These are phyloP conservation scores for Clarias magur DNA, from an alignment of 2,113 vertebrate genomes.

Conservation along the genomic window DNA sequence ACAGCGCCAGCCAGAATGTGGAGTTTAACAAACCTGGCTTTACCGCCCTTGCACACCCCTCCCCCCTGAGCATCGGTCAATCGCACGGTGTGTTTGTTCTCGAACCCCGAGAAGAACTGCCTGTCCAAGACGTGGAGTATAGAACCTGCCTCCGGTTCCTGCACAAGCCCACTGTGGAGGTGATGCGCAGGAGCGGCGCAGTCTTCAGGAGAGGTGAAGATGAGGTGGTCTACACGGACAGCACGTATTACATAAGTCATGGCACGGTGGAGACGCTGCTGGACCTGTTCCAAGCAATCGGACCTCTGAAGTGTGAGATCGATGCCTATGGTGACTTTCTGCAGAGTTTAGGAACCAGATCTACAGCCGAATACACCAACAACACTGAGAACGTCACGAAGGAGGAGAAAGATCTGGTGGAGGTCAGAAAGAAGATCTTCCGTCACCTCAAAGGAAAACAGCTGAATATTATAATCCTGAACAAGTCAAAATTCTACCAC, in stretches of 20 bases:
- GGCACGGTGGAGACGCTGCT: slow-evolving; percentile 71
- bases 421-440: slow-evolving; percentile 80
- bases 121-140: slow-evolving; percentile 70
- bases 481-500: slow-evolving; percentile 94
- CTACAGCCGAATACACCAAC: slow-evolving; percentile 76
- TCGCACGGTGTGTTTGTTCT: slow-evolving; percentile 92
- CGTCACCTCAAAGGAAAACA: slow-evolving; percentile 77
- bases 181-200: slow-evolving; percentile 76
- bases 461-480: slow-evolving; percentile 84
- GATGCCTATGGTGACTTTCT: slow-evolving; percentile 96
- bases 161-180: slow-evolving; percentile 84
- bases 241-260: slow-evolving; percentile 85
- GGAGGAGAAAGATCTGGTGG: slow-evolving; percentile 68
- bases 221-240: slow-evolving; percentile 89
- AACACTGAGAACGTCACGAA: slow-evolving; percentile 69
- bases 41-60: slow-evolving; percentile 90
- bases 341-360: slow-evolving; percentile 82
- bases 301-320: slow-evolving; percentile 81
- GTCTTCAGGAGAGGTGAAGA: slow-evolving; percentile 60
- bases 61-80: slow-evolving; percentile 77
- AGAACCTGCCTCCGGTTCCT: slow-evolving; percentile 77
- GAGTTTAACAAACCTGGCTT: slow-evolving; percentile 83
- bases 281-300: slow-evolving; percentile 74
- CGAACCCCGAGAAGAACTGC: slow-evolving; percentile 55
- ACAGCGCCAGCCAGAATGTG: slow-evolving; percentile 70